phyloP scores from a whole-genome alignment of 2,888 invertebrate genomes.

The Hypomecis atomaria region DNA sequence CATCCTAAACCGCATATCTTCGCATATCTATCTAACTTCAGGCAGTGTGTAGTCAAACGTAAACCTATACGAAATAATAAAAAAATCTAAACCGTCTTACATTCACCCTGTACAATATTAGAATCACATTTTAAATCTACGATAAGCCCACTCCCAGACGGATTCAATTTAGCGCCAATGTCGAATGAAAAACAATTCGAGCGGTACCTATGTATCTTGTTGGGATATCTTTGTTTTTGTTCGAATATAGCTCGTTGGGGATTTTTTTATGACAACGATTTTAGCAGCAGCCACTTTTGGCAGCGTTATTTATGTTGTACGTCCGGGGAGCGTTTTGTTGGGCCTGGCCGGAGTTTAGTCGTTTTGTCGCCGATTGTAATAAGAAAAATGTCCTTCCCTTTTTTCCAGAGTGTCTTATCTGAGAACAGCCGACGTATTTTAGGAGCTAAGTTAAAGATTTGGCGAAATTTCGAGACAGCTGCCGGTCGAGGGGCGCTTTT shows the following conservation, averaged over 20 bases:
- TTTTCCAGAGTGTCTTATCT: conserved; percentile 33
- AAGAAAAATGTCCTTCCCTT: conserved; percentile 40
- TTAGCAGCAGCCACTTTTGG: conserved; percentile 43
- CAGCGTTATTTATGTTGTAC: conserved; percentile 47
- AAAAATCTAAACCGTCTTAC: too few relatives aligned
- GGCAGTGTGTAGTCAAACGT: too few relatives aligned
- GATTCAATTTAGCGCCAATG: conserved; percentile 31
- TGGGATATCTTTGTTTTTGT: conserved; percentile 49
- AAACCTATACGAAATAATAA: too few relatives aligned
- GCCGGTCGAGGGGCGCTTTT: conserved; percentile 14
- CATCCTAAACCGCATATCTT: too few relatives aligned
- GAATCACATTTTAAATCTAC: conserved; percentile 20
- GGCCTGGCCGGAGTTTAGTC: conserved; percentile 38
- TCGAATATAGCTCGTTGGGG: conserved; percentile 53
- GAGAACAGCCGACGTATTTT: conserved; percentile 29
- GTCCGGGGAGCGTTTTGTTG: conserved; percentile 48
- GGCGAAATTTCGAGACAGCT: conserved; percentile 18
- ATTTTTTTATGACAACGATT: conserved; percentile 51
- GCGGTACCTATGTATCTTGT: conserved; percentile 39
- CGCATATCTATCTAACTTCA: too few relatives aligned
- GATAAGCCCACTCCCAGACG: conserved; percentile 19
- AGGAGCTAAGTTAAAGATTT: conserved; percentile 25
- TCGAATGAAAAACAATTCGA: conserved; percentile 41
- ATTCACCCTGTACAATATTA: too few relatives aligned
- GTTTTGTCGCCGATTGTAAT: conserved; percentile 42